Conservation (phyloP, 2,888 invertebrate genomes). For the Catocala fraxini region DNA sequence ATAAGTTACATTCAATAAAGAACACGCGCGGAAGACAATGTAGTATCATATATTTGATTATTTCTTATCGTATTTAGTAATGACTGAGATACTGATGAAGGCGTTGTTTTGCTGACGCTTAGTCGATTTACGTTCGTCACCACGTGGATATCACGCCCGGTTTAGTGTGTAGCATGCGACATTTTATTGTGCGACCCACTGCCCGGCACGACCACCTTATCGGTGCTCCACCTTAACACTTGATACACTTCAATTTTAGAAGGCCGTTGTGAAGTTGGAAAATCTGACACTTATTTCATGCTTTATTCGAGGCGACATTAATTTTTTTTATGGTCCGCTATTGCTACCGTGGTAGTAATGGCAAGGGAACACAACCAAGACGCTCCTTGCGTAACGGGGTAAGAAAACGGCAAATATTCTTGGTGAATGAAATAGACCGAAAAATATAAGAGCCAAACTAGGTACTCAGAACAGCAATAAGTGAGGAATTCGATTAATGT, state of each 20-base stretch:
- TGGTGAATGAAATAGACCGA: too few species aligned
- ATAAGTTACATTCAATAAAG: too few species aligned
- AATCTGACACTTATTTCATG: neutral
- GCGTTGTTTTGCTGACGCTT: constrained; percentile 28
- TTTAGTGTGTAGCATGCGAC: constrained; percentile 16
- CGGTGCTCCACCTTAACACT: constrained; percentile 42
- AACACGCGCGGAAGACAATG: too few species aligned
- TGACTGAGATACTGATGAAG: neutral
- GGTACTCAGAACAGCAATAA: too few species aligned
- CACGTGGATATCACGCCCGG: constrained; percentile 26
- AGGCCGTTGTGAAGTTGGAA: neutral
- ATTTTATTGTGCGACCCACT: constrained; percentile 5
- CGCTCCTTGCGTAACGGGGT: too few species aligned
- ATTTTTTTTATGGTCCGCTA: too few species aligned
- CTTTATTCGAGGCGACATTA: too few species aligned
- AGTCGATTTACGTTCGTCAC: constrained; percentile 17
- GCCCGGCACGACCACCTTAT: constrained; percentile 35
- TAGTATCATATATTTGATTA: neutral
- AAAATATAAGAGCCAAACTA: too few species aligned
- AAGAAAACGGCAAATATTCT: too few species aligned
- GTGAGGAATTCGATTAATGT: too few species aligned
- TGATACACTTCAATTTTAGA: constrained; percentile 8
- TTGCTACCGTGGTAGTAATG: too few species aligned
- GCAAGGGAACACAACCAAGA: too few species aligned
- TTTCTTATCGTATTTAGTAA: constrained; percentile 8